Base-by-base conservation (phyloP, 2,797 vertebrate genomes). In the Oreonectes daqikongensis region DNA sequence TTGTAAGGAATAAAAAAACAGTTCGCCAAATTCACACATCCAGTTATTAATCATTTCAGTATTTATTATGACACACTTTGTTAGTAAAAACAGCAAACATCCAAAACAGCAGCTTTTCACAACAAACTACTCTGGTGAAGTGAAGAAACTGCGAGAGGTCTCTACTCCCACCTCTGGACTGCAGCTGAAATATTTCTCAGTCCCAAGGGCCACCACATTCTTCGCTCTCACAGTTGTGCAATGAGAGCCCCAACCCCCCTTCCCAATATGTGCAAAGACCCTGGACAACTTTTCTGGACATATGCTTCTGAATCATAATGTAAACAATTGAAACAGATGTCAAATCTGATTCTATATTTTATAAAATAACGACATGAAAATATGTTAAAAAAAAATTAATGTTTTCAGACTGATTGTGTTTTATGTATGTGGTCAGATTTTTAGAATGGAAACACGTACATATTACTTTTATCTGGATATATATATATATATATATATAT, bases 171-270 rank as follows among this genome's bases (percentile, higher is more conserved):
- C 84, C 63, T 86, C 84, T 84, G 22, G 84, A 83, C 84, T 90
- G 85, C 83, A 89, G 86, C 85, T 87, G 81, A 90, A 89, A 91
- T 90, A 85, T 89, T 87, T 88, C 75, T 87, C 76, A 84, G 87
- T 91, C 89, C 88, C 89, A 82, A 83, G 88, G 86, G 87, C 81
- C 78, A 67, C 82, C 80, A 78, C 90, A 93, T 92, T 92, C 92
- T 86, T 91, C 67, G 28, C 81, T 83, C 84, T 86, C 86, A 84
- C 83, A 87, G 87, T 92, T 91, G 88, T 89, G 91, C 89, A 92
- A 76, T 60, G 52, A 85, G 87, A 90, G 84, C 81, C 79, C 77
- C 52, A 64, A 20, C 68, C 35, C 48, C 55, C 52, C 78, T 7
- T 61, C 69, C 52, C 46, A 64, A 69, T 59, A 48, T 69, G 24